Evolutionary conservation across 2,797 vertebrate species (phyloP).

Genomic region (Melanotaenia nigrans): DNA sequence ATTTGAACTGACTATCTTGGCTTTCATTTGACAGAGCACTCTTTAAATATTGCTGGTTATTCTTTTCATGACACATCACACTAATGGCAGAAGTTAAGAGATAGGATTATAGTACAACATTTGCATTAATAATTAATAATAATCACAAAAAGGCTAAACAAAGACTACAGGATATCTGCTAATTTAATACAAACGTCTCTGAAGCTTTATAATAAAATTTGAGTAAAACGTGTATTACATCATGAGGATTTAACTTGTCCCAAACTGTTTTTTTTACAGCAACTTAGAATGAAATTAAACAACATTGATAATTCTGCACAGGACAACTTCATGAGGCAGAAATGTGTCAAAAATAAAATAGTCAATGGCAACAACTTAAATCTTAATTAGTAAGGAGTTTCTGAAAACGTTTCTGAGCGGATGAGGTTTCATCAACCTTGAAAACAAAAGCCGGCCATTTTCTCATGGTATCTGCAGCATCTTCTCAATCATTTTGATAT

Average conservation of each 20-base stretch:
- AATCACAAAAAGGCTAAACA: neutral
- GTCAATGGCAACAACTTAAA: neutral
- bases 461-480: neutral
- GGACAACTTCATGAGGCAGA: conserved; percentile 18
- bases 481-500: neutral
- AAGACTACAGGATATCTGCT: neutral
- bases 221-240: neutral
- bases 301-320: conserved; percentile 40
- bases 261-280: too few species aligned
- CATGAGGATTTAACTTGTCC: conserved; percentile 18
- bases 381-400: neutral
- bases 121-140: conserved; percentile 19
- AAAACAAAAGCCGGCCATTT: neutral
- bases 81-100: conserved; percentile 13
- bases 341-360: conserved; percentile 26
- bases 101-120: conserved; percentile 6
- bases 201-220: conserved; percentile 15
- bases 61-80: conserved; percentile 33
- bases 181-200: conserved; percentile 5
- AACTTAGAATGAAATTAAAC: conserved; percentile 20
- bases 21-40: conserved; percentile 39
- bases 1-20: conserved; percentile 48
- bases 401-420: neutral
- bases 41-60: conserved; percentile 24
- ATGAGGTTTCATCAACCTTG: too few species aligned